Evolutionary conservation across 2,797 vertebrate genomes (phyloP), one percentile per base, ranked within the genome.

Genomic region (Peromyscus eremicus): DNA sequence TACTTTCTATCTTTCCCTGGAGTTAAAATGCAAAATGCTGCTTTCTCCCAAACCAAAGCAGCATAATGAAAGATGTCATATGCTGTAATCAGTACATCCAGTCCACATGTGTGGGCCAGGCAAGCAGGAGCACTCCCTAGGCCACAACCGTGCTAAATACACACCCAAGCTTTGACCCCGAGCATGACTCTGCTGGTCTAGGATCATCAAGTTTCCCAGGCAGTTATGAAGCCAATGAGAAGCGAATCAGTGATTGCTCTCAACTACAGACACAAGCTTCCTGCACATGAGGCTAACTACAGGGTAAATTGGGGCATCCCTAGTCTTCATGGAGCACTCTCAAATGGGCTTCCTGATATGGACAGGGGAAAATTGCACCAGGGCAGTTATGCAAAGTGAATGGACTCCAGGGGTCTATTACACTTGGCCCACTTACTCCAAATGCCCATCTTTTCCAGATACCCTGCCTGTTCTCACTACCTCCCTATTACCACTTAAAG

Each of bases 171-270:
- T 17, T 57, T 10, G 1, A 60, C 34, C 84, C 70, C 66, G 71
- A 91, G 57, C 82, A 43, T 60, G 40, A 60, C 52, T 79, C 89
- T 21, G 7, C 13, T 6, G 32, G 49, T 71, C 75, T 92, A 52
- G 76, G 40, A 23, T 76, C 77, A 73, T 85, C 70, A 86, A 55
- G 19, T 34, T 82, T 85, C 52, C 71, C 80, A 75, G 79, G 37
- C 17, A 86, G n/a, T n/a, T 13, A 46, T 2, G 7, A 86, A 84
- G 87, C 68, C 62, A 81, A 37, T 19, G 77, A 88, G 60, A 96
- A 80, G 17, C 9, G 32, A 89, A 86, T 71, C 68, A 49, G 89
- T 27, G 82, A 49, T 25, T 85, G 62, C 57, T 92, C 83, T 80
- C 19, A 91, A 49, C 83, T 68, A 71, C 6, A 93, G 94, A 87